Evolutionary conservation across 2,888 invertebrate genomes (phyloP).

Genomic region (Xanthia togata): DNA sequence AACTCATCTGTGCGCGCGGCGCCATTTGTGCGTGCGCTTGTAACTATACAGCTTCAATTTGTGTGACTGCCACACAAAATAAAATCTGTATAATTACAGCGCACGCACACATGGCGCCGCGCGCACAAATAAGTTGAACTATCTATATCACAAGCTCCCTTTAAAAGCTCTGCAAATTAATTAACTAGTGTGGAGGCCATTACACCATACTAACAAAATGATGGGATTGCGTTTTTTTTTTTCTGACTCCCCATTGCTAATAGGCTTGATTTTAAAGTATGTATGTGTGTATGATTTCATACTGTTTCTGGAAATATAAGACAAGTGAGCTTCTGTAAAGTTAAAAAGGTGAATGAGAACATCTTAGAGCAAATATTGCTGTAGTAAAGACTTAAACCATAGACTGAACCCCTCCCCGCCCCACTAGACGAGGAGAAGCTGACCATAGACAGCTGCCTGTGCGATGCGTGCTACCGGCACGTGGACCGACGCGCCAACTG

Average conservation of each 20-base stretch:
- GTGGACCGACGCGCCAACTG: conserved; percentile 95
- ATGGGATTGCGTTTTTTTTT: no score
- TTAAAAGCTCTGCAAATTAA: not conserved
- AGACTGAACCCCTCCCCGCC: conserved; percentile 20
- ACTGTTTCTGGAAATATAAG: not conserved
- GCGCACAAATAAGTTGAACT: no score
- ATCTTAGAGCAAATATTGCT: not conserved
- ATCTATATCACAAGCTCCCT: not conserved
- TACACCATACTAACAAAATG: not conserved
- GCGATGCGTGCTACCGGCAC: conserved; percentile 96
- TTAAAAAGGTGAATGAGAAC: not conserved
- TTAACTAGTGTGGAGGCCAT: not conserved
- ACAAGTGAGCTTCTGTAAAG: not conserved
- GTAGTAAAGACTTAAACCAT: not conserved
- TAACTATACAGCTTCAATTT: no score
- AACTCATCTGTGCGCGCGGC: no score
- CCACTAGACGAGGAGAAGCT: conserved; percentile 94
- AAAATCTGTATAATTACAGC: no score
- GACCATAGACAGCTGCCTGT: conserved; percentile 95
- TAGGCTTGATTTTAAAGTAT: no score
- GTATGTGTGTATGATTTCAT: not conserved
- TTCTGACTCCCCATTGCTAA: no score
- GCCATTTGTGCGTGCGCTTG: no score
- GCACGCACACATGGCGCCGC: no score
- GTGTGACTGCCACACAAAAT: no score